Evolutionary conservation across 2,888 invertebrate species (phyloP), one percentile per base, ranked within the genome.

Genomic region (Pachliopta kotzebuea): DNA sequence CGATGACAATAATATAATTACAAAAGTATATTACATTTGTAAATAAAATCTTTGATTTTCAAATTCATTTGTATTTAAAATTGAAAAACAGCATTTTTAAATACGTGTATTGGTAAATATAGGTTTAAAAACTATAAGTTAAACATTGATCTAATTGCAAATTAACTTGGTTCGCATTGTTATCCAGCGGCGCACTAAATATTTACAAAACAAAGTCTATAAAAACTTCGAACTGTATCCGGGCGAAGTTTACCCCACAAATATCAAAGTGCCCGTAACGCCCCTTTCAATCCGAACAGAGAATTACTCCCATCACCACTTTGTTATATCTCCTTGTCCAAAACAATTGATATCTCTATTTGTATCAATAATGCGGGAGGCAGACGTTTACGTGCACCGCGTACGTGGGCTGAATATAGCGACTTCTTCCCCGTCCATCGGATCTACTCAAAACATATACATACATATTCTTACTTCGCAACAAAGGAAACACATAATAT

Each of bases 261-360:
- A 80, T 78, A 80, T 79, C 78, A 80, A 78, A 79, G 65, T 66
- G 64, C 73, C 74, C 78, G 79, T 82, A 81, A 82, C 81, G 73
- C 73, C 73, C 80, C 78, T 75, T 76, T 78, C 76, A 77, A 78
- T 75, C 74, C 76, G 76, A 76, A 77, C 74, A 72, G 77, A 78
- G 82, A 83, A 86, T 82, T 78, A 83, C 83, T 83, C 81, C 80
- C 81, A 84, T 85, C 83, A 84, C 80, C 86, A 85, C 85, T 74
- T 74, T 77, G 82, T 81, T 83, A 83, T 86, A 85, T 81, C 78
- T 81, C 78, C 84, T 80, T 88, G 89, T 89, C 87, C 85, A 79
- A 86, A 90, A 89, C 90, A 90, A 90, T 90, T 89, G 90, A 88
- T 90, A 90, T 88, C 84, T 89, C 88, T 88, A 89, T 90, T 90